Percentiles rank a stretch among this genome's conserved stretches.
These are phyloP conservation scores for Alexandromys fortis DNA, from an alignment of 2,113 vertebrate species.

Conservation along the genomic window DNA sequence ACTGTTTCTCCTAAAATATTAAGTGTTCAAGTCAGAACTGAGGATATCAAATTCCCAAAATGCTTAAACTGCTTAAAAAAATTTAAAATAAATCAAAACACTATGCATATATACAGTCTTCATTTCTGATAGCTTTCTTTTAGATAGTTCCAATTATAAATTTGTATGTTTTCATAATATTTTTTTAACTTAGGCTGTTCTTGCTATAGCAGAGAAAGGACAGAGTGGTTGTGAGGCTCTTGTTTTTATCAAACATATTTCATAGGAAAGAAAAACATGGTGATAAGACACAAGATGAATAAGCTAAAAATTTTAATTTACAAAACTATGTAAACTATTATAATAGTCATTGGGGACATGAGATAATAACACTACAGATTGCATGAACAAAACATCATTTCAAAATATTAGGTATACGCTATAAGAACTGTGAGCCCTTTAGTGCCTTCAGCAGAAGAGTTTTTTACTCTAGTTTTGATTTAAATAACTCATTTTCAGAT, in stretches of 20 bases:
- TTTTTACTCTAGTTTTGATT: background rate
- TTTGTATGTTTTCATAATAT: background rate
- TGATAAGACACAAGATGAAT: background rate
- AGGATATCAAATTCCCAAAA: background rate
- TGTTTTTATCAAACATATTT: constrained; percentile 22
- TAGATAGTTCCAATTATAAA: background rate
- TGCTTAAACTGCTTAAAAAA: background rate
- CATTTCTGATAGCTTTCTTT: background rate
- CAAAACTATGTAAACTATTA: background rate
- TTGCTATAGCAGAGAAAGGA: background rate
- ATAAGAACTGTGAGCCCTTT: background rate
- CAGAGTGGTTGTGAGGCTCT: background rate
- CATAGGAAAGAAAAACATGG: background rate
- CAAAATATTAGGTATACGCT: background rate
- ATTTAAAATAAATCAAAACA: constrained; percentile 7
- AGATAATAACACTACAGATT: background rate
- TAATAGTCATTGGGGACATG: background rate
- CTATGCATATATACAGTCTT: background rate
- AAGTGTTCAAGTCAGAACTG: background rate
- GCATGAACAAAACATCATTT: background rate
- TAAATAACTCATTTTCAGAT: background rate
- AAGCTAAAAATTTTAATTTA: background rate
- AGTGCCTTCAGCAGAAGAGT: background rate
- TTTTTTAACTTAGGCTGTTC: background rate
- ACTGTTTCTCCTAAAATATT: constrained; percentile 6